Percentiles rank a stretch among this genome's conserved stretches.
Evolutionary conservation across 2,797 vertebrate genomes (phyloP).

Genomic region (Sternotherus odoratus): DNA sequence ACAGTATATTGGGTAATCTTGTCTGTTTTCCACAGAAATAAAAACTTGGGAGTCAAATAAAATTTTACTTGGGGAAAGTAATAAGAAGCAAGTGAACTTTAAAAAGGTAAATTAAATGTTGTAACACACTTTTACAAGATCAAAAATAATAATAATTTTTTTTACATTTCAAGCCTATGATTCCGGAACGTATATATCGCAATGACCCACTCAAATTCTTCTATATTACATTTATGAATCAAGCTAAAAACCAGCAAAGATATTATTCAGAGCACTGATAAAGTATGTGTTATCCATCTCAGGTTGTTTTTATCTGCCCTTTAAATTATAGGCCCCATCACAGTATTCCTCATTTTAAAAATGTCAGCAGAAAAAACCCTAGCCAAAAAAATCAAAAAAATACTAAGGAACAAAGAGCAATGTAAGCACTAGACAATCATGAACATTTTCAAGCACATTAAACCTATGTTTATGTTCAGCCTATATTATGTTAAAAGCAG

Average conservation of each 20-base stretch:
- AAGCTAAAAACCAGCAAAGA: conserved; percentile 1
- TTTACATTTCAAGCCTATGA: neutral
- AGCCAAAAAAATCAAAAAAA: conserved; percentile 42
- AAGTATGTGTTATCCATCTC: neutral
- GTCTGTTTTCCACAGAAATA: neutral
- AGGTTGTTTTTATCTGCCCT: conserved; percentile 37
- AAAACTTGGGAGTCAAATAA: neutral
- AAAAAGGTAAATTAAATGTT: neutral
- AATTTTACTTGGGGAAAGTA: neutral
- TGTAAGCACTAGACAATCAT: conserved; percentile 44
- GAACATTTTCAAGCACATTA: conserved; percentile 65
- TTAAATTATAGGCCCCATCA: neutral
- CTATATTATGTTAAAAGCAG: conserved; percentile 57
- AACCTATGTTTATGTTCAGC: conserved; percentile 51
- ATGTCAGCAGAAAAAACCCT: conserved; percentile 39
- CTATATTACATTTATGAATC: neutral
- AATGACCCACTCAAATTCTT: neutral
- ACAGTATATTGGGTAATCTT: neutral
- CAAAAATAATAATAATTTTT: neutral
- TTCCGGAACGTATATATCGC: neutral
- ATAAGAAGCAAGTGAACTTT: neutral
- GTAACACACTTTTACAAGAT: neutral
- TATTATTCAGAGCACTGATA: conserved; percentile 9
- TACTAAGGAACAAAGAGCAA: conserved; percentile 56
- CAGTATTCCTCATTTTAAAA: conserved; percentile 39